Base-by-base conservation (phyloP, 2,113 vertebrate genomes). In the Rhinolophus ferrumequinum region DNA sequence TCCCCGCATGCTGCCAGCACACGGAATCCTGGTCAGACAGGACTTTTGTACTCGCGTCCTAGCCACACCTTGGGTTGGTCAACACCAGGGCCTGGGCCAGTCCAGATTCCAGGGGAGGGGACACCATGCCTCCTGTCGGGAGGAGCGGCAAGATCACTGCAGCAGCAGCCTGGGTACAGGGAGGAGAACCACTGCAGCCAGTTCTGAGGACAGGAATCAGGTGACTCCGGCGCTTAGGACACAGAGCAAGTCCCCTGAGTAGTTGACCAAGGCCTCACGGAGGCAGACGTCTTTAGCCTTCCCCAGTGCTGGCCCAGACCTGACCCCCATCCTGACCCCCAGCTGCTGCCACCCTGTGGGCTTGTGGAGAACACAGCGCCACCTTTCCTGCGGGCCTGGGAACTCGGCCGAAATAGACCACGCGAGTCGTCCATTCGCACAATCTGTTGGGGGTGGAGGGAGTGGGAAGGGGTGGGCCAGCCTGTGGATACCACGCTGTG, bases 401-500 rank as follows among this genome's bases (percentile, higher is more conserved):
- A 56, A 56, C 47, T 8, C n/a, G 44, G 44, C 77, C 28, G 54
- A 64, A 19, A 22, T 2, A 13, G 72, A 30, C 33, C 30, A 24
- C 0, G 5, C 7, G 38, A 79, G 41, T 13, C 58, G n/a, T 15
- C 21, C 5, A 1, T 50, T 85, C 7, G 50, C 66, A 83, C 7
- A 13, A 5, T 15, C n/a, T 67, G 83, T 56, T 26, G 4, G 56
- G 47, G 38, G 6, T 1, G 5, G 35, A 38, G 47, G 44, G 58
- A 33, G 4, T 0, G 0, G 10, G 70, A 22, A 7, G 6, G n/a
- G 56, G 14, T 3, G 52, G 64, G 44, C 11, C 54, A 3, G 62
- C 44, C 21, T 2, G 3, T 3, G 64, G 15, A 14, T 18, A 8
- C 19, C 38, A 10, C 0, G 1, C 24, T 13, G 4, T 6, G 41